These are phyloP conservation scores for Heliconius eleuchia DNA, from an alignment of 1,140 invertebrate genomes.

Conservation along the genomic window DNA sequence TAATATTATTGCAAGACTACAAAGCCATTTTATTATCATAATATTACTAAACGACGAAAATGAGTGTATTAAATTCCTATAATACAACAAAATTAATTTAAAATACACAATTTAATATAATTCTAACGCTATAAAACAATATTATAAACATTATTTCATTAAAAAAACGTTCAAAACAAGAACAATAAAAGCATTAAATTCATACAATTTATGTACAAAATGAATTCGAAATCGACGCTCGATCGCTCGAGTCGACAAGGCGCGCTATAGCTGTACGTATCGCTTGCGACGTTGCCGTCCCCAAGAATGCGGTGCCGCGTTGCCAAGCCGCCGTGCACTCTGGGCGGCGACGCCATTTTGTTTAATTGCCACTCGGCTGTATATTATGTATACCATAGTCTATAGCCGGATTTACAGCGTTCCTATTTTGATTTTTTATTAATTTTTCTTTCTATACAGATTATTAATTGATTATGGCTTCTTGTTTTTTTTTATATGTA, in stretches of 20 bases:
- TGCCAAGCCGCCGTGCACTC: slow-evolving; percentile 64
- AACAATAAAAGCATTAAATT: neutral
- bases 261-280: slow-evolving; percentile 35
- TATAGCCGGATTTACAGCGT: slow-evolving; percentile 25
- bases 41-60: too few species aligned
- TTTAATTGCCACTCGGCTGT: slow-evolving; percentile 33
- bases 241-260: slow-evolving; percentile 46
- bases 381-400: slow-evolving; percentile 12
- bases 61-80: too few species aligned
- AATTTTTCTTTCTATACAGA: neutral
- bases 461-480: neutral
- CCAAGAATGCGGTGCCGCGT: slow-evolving; percentile 72
- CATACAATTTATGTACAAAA: neutral
- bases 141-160: neutral
- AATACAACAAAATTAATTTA: neutral
- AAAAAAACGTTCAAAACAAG: neutral
- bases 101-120: neutral
- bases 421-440: slow-evolving; percentile 22
- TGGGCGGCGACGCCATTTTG: slow-evolving; percentile 61
- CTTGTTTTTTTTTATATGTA: neutral
- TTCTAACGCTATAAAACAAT: neutral
- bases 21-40: too few species aligned
- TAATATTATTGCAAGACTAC: too few species aligned
- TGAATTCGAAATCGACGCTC: neutral
- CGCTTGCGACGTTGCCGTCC: slow-evolving; percentile 71